These are phyloP conservation scores for Triplophysa tibetana DNA, from an alignment of 2,113 vertebrate species.

Conservation along the genomic window DNA sequence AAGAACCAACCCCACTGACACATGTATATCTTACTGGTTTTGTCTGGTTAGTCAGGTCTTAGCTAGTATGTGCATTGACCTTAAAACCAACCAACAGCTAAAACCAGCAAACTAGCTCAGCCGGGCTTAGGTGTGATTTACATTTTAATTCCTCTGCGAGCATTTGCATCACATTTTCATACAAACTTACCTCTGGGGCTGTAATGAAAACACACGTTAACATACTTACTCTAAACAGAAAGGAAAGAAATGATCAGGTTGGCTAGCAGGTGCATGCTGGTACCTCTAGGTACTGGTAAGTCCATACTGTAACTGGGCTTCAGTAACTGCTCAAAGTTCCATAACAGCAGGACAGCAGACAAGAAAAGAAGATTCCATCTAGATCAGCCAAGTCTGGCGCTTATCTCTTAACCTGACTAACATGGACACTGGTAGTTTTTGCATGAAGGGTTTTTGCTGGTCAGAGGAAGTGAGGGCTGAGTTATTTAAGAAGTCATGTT, in stretches of 20 bases:
- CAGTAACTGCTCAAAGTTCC: slow-evolving; percentile 75
- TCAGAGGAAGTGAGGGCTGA: slow-evolving; percentile 62
- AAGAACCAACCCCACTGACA: too few species aligned
- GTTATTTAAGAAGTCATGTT: slow-evolving; percentile 65
- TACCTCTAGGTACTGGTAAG: slow-evolving; percentile 84
- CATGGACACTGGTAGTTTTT: slow-evolving; percentile 72
- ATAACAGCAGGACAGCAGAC: slow-evolving; percentile 83
- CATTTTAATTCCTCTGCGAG: neutral
- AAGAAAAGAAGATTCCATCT: slow-evolving; percentile 76
- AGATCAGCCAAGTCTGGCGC: slow-evolving; percentile 63
- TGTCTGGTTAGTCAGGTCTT: too few species aligned
- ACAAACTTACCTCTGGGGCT: slow-evolving; percentile 68
- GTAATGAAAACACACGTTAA: slow-evolving; percentile 61
- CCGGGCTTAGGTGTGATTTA: neutral
- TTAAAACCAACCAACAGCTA: too few species aligned
- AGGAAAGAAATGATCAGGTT: slow-evolving; percentile 36
- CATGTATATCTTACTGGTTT: too few species aligned
- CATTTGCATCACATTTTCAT: neutral
- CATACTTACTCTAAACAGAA: slow-evolving; percentile 68
- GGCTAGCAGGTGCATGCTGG: slow-evolving; percentile 73
- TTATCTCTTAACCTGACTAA: slow-evolving; percentile 60
- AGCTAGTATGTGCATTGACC: too few species aligned
- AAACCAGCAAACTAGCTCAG: too few species aligned
- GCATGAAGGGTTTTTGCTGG: slow-evolving; percentile 69
- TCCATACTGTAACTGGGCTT: slow-evolving; percentile 84